Percentiles rank a stretch among this genome's conserved stretches.
These are phyloP conservation scores for Torymus auratus DNA, from an alignment of 2,888 invertebrate genomes.

Conservation along the genomic window DNA sequence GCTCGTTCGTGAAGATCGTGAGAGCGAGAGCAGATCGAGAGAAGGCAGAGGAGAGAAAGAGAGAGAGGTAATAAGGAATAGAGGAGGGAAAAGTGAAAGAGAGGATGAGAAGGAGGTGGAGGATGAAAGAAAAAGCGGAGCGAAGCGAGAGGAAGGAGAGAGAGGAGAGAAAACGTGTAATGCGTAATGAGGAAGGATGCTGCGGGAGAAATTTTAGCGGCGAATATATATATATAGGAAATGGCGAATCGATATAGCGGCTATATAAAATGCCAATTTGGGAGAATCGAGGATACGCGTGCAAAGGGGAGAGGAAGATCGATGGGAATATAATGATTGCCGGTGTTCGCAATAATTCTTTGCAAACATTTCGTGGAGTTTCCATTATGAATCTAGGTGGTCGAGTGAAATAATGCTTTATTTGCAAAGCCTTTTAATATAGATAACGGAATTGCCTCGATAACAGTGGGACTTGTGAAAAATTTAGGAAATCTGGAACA, in stretches of 20 bases:
- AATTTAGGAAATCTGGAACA: too few relatives aligned
- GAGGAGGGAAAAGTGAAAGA: conserved; percentile 40
- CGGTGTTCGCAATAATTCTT: too few relatives aligned
- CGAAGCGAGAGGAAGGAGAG: neutral
- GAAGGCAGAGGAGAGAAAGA: conserved; percentile 24
- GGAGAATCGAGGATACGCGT: too few relatives aligned
- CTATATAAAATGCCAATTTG: too few relatives aligned
- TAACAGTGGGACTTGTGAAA: too few relatives aligned
- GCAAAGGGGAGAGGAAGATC: too few relatives aligned
- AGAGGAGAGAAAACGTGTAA: conserved; percentile 20
- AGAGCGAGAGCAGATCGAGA: conserved; percentile 6
- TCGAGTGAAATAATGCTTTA: too few relatives aligned
- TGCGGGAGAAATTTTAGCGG: conserved; percentile 3
- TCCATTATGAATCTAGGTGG: too few relatives aligned
- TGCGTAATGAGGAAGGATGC: conserved; percentile 41
- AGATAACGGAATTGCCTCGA: too few relatives aligned
- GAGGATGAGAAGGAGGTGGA: conserved; percentile 6
- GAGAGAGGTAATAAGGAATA: conserved; percentile 28
- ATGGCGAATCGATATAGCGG: neutral
- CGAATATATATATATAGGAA: neutral
- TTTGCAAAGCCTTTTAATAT: too few relatives aligned
- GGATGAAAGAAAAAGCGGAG: conserved; percentile 22
- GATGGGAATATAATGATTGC: too few relatives aligned
- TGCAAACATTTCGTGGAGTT: too few relatives aligned
- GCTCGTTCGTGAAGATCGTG: conserved; percentile 12